Base-by-base conservation (phyloP, 2,797 vertebrate genomes). In the Schizopygopsis malacanthus region DNA sequence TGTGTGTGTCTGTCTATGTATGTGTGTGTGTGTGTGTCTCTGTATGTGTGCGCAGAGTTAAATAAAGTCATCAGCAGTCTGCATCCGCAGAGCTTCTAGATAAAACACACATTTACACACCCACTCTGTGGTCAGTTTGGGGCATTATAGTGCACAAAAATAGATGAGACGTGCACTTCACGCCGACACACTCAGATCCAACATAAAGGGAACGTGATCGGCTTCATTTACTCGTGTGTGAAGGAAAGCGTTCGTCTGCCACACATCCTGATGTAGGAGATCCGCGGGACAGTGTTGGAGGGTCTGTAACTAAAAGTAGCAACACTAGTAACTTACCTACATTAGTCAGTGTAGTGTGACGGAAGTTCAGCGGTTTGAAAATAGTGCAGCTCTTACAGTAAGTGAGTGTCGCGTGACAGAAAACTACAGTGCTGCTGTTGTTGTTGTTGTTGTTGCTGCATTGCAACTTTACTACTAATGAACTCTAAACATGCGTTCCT, bases 41-140 rank as follows among this genome's bases (percentile, higher is more conserved):
- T 79, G 45, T 59, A 3, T 41, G 63, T 56, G 16, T 1, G 13
- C 4, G 13, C 22, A 8, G 52, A 72, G 84, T 78, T 70, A 85
- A 85, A 81, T 59, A 82, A 77, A 81, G 69, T 50, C 79, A 59
- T 20, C 22, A 16, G 22, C 37, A 61, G 77, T 20, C 15, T 80
- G 41, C 15, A 15, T 65, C 61, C 25, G 7, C 8, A 4, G 37
- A 61, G 76, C 13, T 80, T 65, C 77, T 65, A 61, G 85, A 86
- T 82, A 59, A 76, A 86, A 82, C 18, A 54, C 71, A 54, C 15
- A 81, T n/a, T 52, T 86, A 28, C 37, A 81, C 79, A 45, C 79
- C 79, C 81, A 86, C 65, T 50, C 43, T 86, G 78, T 63, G 81
- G 73, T 86, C 65, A 63, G 3, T 75, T 78, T 69, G 11, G 25